Evolutionary conservation across 2,113 vertebrate genomes (phyloP).

Genomic region (Mixornis gularis): DNA sequence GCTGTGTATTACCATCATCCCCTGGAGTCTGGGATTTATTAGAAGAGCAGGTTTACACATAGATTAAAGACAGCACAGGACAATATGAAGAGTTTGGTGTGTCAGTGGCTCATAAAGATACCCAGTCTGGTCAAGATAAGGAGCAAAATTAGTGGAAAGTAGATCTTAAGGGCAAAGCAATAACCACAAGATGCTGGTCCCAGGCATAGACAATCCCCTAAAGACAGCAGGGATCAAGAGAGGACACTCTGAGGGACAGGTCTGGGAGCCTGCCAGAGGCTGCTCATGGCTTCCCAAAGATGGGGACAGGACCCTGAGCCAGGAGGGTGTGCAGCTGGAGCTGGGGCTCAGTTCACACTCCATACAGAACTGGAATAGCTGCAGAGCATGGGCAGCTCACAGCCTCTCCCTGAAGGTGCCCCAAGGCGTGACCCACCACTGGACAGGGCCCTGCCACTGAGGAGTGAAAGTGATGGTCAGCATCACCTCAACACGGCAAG

Average conservation of each 20-base stretch:
- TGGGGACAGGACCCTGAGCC: not conserved
- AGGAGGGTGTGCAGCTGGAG: not conserved
- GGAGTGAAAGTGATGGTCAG: not conserved
- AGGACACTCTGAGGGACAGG: not conserved
- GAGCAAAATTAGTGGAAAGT: not conserved
- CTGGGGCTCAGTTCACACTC: not conserved
- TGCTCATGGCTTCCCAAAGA: not conserved
- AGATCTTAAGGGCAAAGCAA: not conserved
- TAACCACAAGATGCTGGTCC: not conserved
- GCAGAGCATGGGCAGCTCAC: not conserved
- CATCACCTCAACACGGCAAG: not conserved
- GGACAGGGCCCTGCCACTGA: not conserved
- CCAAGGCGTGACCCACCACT: not conserved
- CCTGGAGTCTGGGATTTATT: not conserved
- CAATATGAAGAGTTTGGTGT: not conserved
- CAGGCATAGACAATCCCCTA: not conserved
- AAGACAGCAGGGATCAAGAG: not conserved
- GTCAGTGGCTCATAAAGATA: not conserved
- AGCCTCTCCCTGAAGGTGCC: not conserved
- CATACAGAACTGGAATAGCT: accelerated
- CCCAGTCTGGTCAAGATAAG: not conserved
- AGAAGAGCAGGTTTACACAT: not conserved
- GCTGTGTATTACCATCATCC: not conserved
- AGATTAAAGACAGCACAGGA: not conserved
- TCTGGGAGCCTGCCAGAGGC: not conserved